A percentile compares a stretch with the other conserved stretches of the same genome.
Conservation (phyloP, 2,797 vertebrate species). For the Crypturellus tataupa region DNA sequence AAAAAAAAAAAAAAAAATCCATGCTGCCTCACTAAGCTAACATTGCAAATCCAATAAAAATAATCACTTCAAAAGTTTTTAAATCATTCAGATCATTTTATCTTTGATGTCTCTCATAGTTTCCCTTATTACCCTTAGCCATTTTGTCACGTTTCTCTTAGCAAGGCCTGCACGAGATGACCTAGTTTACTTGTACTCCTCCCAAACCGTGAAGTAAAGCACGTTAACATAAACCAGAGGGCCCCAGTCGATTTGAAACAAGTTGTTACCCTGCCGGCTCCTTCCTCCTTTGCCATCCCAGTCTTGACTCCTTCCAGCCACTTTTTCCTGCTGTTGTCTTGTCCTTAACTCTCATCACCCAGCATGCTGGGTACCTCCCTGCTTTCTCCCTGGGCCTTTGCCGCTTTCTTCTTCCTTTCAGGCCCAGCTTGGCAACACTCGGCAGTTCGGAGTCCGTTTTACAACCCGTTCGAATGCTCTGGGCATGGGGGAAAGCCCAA, state of each 20-base stretch:
- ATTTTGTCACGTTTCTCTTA: slow-evolving; percentile 59
- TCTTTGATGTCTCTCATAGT: background rate
- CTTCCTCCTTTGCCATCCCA: slow-evolving; percentile 49
- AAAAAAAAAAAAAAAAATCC: slow-evolving; percentile 24
- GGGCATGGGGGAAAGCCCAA: background rate
- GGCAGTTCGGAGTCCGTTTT: background rate
- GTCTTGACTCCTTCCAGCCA: slow-evolving; percentile 47
- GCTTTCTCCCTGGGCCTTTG: background rate
- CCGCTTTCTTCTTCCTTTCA: background rate
- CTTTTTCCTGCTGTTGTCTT: background rate
- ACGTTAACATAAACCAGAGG: slow-evolving; percentile 72
- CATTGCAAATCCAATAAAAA: slow-evolving; percentile 42
- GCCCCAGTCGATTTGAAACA: slow-evolving; percentile 62
- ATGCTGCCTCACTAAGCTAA: slow-evolving; percentile 22
- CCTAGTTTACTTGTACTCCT: slow-evolving; percentile 72
- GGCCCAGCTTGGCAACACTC: background rate
- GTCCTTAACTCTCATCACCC: background rate
- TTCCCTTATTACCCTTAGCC: slow-evolving; percentile 40
- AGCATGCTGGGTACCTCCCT: background rate
- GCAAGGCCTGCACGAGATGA: slow-evolving; percentile 62
- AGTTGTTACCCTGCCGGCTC: slow-evolving; percentile 61
- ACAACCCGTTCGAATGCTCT: no score
- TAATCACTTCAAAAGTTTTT: slow-evolving; percentile 6
- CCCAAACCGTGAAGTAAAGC: slow-evolving; percentile 67
- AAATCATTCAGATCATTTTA: slow-evolving; percentile 35